These are phyloP conservation scores for Halcyon chelicuti DNA, from an alignment of 2,797 vertebrate species.

Conservation along the genomic window DNA sequence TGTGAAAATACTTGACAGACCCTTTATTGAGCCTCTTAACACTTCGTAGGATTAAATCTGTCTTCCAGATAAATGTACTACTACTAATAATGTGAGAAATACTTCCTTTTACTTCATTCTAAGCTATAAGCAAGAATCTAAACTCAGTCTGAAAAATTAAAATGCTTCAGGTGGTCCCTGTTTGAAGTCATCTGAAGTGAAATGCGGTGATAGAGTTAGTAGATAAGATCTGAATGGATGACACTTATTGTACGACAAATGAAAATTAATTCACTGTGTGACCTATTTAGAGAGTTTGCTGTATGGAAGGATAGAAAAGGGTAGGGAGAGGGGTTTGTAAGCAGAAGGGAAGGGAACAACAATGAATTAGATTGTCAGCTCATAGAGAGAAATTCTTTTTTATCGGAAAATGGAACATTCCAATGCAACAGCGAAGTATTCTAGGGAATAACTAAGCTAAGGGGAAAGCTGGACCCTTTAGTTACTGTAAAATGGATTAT, in stretches of 20 bases:
- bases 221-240: constrained; percentile 18
- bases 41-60: constrained; percentile 37
- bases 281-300: constrained; percentile 26
- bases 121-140: constrained; percentile 3
- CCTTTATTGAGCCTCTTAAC: constrained; percentile 42
- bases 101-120: neutral
- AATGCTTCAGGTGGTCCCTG: neutral
- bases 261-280: constrained; percentile 45
- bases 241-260: neutral
- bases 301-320: neutral
- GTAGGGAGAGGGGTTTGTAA: neutral
- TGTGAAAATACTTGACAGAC: constrained; percentile 41
- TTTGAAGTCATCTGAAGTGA: neutral
- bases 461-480: neutral
- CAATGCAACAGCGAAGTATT: neutral
- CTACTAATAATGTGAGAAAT: neutral
- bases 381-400: neutral
- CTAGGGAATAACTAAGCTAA: neutral
- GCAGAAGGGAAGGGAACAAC: neutral
- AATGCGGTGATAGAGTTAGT: neutral
- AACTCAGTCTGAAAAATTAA: neutral
- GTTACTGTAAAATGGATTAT: neutral
- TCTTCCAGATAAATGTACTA: constrained; percentile 36
- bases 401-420: neutral
- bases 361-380: neutral